A percentile compares a stretch with the other conserved stretches of the same genome.
phyloP scores from a whole-genome alignment of 2,888 invertebrate genomes.

The Hedychridium roseum region DNA sequence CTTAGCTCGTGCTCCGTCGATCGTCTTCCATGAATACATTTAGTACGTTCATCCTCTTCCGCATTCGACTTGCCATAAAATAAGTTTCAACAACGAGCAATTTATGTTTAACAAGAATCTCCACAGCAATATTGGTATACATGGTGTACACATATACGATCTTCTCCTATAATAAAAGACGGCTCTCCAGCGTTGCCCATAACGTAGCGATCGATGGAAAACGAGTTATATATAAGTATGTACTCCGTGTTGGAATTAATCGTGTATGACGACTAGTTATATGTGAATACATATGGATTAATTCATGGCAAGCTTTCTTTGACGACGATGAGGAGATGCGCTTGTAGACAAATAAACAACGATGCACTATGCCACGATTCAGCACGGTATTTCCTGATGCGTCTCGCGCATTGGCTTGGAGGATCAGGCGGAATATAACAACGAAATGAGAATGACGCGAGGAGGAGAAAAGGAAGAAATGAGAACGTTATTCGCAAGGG shows the following conservation, averaged over 20 bases:
- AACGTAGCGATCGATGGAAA: conserved; percentile 4
- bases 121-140: no score
- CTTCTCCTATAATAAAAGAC: background rate
- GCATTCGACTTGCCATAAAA: no score
- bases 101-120: no score
- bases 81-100: no score
- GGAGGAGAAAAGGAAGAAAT: conserved; percentile 1
- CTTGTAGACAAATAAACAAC: conserved; percentile 27
- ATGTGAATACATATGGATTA: conserved; percentile 27
- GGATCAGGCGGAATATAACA: background rate
- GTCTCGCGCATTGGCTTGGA: conserved; percentile 6
- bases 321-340: conserved; percentile 13
- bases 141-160: no score
- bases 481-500: conserved; percentile 17
- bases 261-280: conserved; percentile 28
- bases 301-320: conserved; percentile 15
- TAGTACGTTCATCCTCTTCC: background rate
- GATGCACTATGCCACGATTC: conserved; percentile 17
- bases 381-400: conserved; percentile 3
- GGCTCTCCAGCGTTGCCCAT: background rate
- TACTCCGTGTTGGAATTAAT: conserved; percentile 26
- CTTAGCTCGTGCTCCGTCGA: conserved; percentile 17
- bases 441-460: background rate
- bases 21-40: background rate
- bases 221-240: conserved; percentile 26